These are phyloP conservation scores for Excalfactoria chinensis DNA, from an alignment of 2,113 vertebrate genomes.

Conservation along the genomic window DNA sequence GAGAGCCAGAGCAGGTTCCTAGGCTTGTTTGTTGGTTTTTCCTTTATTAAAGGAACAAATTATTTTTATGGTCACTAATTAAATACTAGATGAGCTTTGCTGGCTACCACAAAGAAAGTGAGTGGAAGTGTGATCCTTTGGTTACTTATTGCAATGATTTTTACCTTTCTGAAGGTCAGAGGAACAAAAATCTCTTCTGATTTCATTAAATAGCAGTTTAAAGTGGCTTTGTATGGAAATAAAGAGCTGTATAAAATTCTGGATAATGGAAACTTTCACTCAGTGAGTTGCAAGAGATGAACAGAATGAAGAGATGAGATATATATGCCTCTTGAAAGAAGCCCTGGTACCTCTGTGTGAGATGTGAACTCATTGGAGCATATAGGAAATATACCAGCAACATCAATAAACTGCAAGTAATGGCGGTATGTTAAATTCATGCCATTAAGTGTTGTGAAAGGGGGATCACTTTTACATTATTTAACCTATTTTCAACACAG, in stretches of 20 bases:
- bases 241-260: neutral
- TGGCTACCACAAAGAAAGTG: neutral
- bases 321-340: neutral
- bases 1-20: neutral
- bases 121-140: neutral
- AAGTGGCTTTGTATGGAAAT: neutral
- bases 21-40: neutral
- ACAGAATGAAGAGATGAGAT: neutral
- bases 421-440: neutral
- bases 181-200: neutral
- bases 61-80: neutral
- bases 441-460: neutral
- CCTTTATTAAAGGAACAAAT: neutral
- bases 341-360: neutral
- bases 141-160: neutral
- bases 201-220: neutral
- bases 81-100: neutral
- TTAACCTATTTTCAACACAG: neutral
- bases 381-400: neutral
- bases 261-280: neutral
- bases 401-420: neutral
- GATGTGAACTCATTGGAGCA: neutral
- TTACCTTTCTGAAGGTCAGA: neutral
- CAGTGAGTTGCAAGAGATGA: neutral
- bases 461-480: neutral